Evolutionary conservation across 92 coral and sea anemone genomes (phyloP).

Genomic region (Zoanthus solanderi): DNA sequence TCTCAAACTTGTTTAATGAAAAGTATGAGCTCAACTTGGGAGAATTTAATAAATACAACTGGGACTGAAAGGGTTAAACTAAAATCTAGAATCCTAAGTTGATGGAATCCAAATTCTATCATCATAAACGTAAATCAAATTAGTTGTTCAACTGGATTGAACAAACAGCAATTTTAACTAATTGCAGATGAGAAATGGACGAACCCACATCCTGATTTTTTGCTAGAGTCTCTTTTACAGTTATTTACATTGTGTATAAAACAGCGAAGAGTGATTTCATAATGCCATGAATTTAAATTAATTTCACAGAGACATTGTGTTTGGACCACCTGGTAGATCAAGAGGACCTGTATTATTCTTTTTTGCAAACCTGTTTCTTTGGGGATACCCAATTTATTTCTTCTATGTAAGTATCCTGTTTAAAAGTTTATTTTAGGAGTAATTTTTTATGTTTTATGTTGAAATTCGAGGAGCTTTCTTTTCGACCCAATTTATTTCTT

Average conservation of each 20-base stretch:
- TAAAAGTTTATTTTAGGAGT: neutral
- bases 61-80: neutral
- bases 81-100: neutral
- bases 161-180: too few relatives aligned
- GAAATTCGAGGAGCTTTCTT: neutral
- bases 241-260: too few relatives aligned
- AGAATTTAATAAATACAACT: too few relatives aligned
- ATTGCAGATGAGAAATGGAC: too few relatives aligned
- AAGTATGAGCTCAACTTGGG: too few relatives aligned
- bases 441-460: neutral
- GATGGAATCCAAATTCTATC: neutral
- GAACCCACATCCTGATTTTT: too few relatives aligned
- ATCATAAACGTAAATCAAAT: too few relatives aligned
- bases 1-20: too few relatives aligned
- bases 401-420: constrained; percentile 71
- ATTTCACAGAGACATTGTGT: constrained; percentile 82
- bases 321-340: constrained; percentile 99
- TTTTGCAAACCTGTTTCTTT: constrained; percentile 80
- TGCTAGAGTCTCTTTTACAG: too few relatives aligned
- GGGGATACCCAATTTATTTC: constrained; percentile 96
- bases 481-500: constrained; percentile 81
- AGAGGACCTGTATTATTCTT: constrained; percentile 81
- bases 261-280: too few relatives aligned
- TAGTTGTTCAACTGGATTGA: too few relatives aligned
- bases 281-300: too few relatives aligned